Conservation (phyloP, 1,140 invertebrate genomes). For the Neoseiulus cucumeris region DNA sequence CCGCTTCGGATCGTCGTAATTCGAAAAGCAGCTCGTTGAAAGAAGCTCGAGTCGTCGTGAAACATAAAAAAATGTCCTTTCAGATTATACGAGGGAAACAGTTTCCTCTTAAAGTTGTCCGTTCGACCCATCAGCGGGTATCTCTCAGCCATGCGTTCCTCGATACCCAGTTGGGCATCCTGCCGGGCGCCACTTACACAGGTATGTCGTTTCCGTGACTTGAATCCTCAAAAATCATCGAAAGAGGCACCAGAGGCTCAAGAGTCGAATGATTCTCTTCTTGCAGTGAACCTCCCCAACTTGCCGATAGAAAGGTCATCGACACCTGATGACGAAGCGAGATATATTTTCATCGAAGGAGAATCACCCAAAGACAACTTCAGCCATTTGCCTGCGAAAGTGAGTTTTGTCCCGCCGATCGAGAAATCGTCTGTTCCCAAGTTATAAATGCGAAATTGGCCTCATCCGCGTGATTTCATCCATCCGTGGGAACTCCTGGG, state of each 20-base stretch:
- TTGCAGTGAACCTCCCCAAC: conserved; percentile 5
- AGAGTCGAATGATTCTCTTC: not conserved
- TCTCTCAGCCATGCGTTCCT: conserved; percentile 7
- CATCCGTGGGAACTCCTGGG: too few species aligned
- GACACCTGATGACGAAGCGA: not conserved
- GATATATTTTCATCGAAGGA: conserved; percentile 2
- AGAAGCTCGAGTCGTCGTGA: too few species aligned
- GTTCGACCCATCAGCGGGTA: not conserved
- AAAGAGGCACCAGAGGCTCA: too few species aligned
- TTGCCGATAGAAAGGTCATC: conserved; percentile 5
- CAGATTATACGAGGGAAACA: not conserved
- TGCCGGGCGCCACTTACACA: not conserved
- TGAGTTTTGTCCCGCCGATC: not conserved
- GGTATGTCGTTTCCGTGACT: not conserved
- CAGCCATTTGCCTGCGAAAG: conserved; percentile 8
- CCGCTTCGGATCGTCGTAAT: too few species aligned
- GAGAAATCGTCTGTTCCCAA: too few species aligned
- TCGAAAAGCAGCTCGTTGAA: too few species aligned
- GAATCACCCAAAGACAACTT: not conserved
- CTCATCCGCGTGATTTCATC: too few species aligned
- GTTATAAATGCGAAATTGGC: too few species aligned
- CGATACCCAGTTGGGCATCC: not conserved
- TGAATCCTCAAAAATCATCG: not conserved
- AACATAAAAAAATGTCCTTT: not conserved
- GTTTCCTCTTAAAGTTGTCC: not conserved